phyloP scores from a whole-genome alignment of 2,888 invertebrate species.

The Dioctria linearis region DNA sequence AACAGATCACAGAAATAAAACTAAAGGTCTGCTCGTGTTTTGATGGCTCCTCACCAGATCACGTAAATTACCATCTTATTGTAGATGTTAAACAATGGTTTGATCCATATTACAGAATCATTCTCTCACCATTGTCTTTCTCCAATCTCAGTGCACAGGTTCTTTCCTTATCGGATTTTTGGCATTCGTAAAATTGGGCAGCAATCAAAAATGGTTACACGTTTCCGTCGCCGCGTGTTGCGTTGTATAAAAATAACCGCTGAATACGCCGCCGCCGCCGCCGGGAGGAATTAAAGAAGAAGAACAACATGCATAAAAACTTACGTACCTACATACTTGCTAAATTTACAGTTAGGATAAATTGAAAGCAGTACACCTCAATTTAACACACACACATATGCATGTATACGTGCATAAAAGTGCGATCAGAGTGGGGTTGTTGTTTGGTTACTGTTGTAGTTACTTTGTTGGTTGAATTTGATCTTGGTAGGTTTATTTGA shows the following conservation, averaged over 20 bases:
- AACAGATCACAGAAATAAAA: slow-evolving; percentile 9
- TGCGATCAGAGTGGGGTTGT: slow-evolving; percentile 36
- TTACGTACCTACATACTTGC: slow-evolving; percentile 59
- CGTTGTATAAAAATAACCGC: background rate
- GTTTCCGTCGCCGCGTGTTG: slow-evolving; percentile 32
- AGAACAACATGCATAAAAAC: slow-evolving; percentile 58
- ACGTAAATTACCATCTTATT: slow-evolving; percentile 32
- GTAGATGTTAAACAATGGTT: slow-evolving; percentile 41
- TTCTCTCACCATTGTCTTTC: slow-evolving; percentile 28
- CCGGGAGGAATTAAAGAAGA: slow-evolving; percentile 53
- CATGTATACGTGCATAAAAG: slow-evolving; percentile 5
- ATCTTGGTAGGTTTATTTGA: background rate
- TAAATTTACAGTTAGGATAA: slow-evolving; percentile 61
- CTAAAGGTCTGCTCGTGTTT: slow-evolving; percentile 19
- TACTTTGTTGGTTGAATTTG: no score
- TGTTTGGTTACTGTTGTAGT: no score
- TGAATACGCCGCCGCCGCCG: slow-evolving; percentile 9
- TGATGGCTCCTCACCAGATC: slow-evolving; percentile 20
- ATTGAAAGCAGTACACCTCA: slow-evolving; percentile 57
- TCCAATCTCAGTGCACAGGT: background rate
- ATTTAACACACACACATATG: background rate
- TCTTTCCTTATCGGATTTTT: slow-evolving; percentile 33
- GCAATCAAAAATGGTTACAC: slow-evolving; percentile 47
- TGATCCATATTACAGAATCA: slow-evolving; percentile 42
- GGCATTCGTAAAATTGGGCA: slow-evolving; percentile 42